These are phyloP conservation scores for Polypterus bichir DNA, from an alignment of 2,113 vertebrate species.

Conservation along the genomic window DNA sequence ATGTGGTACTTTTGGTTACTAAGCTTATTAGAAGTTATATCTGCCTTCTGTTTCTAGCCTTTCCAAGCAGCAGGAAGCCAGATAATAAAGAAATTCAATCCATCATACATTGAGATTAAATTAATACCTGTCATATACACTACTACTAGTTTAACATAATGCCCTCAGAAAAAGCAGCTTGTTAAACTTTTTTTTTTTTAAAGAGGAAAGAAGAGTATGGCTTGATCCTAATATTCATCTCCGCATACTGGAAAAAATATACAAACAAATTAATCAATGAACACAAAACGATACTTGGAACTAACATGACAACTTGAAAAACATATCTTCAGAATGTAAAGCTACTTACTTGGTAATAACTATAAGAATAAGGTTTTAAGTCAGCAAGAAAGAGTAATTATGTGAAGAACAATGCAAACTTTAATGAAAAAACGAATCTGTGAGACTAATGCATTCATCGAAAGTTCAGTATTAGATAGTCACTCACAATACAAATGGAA, in stretches of 20 bases:
- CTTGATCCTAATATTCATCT: too few species aligned
- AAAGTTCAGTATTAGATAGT: constrained; percentile 5
- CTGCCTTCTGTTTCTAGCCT: constrained; percentile 35
- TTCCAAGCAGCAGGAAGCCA: constrained; percentile 43
- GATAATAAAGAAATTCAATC: constrained; percentile 63
- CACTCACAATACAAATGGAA: constrained; percentile 1
- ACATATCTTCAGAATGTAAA: too few species aligned
- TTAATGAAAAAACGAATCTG: constrained; percentile 21
- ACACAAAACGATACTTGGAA: too few species aligned
- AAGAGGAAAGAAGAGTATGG: too few species aligned
- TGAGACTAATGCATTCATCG: neutral
- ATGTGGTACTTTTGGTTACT: constrained; percentile 32
- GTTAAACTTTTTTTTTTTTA: constrained; percentile 17
- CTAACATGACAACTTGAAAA: too few species aligned
- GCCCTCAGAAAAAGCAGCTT: constrained; percentile 32
- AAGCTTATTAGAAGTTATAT: constrained; percentile 60
- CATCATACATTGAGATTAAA: constrained; percentile 62
- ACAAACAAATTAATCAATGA: too few species aligned
- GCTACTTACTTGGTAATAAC: too few species aligned
- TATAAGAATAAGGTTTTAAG: too few species aligned
- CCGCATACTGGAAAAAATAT: too few species aligned
- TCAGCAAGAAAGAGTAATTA: too few species aligned
- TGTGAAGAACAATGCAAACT: constrained; percentile 19
- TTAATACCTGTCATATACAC: constrained; percentile 62
- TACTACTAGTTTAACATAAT: constrained; percentile 59